Evolutionary conservation across 2,797 vertebrate genomes (phyloP).

Genomic region (Miichthys miiuy): DNA sequence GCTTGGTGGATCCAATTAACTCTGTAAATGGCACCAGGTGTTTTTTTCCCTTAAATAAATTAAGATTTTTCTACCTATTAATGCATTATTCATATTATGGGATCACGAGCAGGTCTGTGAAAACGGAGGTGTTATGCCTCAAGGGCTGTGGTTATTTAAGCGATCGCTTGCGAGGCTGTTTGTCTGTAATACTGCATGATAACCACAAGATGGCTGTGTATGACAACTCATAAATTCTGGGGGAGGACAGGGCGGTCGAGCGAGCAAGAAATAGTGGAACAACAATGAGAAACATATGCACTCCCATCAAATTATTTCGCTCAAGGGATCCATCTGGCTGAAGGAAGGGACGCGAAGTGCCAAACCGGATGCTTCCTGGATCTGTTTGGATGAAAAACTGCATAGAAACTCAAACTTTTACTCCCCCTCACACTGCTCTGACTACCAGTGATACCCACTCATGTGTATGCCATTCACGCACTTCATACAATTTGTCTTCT

Average conservation of each 20-base stretch:
- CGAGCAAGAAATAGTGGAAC: not conserved
- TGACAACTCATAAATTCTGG: not conserved
- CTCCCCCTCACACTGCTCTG: not conserved
- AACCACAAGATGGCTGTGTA: slow-evolving; percentile 70
- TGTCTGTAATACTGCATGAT: not conserved
- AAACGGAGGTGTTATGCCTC: slow-evolving; percentile 36
- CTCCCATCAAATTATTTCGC: slow-evolving; percentile 22
- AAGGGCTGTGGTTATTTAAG: slow-evolving; percentile 1
- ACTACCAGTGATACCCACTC: not conserved
- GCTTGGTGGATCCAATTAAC: slow-evolving; percentile 70
- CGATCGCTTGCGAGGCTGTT: not conserved
- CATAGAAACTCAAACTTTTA: slow-evolving; percentile 4
- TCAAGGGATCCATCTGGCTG: slow-evolving; percentile 28
- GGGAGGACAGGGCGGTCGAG: not conserved
- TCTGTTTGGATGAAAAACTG: slow-evolving; percentile 17
- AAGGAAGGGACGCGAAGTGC: slow-evolving; percentile 16
- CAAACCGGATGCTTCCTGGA: slow-evolving; percentile 18
- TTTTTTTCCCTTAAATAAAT: slow-evolving; percentile 59
- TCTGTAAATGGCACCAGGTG: slow-evolving; percentile 59
- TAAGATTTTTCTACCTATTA: slow-evolving; percentile 37
- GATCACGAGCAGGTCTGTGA: slow-evolving; percentile 26
- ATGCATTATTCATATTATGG: slow-evolving; percentile 67
- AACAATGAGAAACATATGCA: not conserved
- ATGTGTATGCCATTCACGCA: not conserved
- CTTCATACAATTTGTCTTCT: not conserved